Evolutionary conservation across 2,113 vertebrate species (phyloP), one percentile per base, ranked within the genome.

Genomic region (Oenanthe oenanthe): DNA sequence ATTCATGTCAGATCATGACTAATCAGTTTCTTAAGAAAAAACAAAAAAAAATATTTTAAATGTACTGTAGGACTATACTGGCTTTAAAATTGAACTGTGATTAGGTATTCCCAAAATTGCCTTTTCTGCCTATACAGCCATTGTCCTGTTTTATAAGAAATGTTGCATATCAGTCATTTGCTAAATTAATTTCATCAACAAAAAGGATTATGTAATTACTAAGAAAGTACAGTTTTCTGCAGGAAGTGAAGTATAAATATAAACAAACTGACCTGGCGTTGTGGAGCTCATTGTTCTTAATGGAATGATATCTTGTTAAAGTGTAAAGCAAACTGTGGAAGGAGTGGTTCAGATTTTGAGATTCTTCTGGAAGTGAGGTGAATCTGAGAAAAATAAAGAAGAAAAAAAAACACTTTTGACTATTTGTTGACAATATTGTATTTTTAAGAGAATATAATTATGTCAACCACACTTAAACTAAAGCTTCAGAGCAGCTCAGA

Each of bases 211-310:
- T 4, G 3, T 21, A 40, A 26, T 57, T 65, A 22, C 26, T 73
- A 62, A 54, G 2, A 58, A 24, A 51, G 32, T 17, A 75, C 13
- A 42, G 28, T 14, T 19, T 54, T 82, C 36, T 85, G 56, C 67
- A 77, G 6, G 6, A 42, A 42, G 14, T 47, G 53, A 90, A 28
- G 48, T 78, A 72, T 42, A 51, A 88, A 89, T 25, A 67, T 12
- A 73, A 83, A 48, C 14, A 81, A 77, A 98, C 98, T 96, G 79
- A 98, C 98, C 98, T 71, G 98, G 97, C 74, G 97, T 96, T 83
- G 98, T 98, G 20, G 98, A 98, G 95, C 97, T 98, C 98, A 98
- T 98, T 67, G 76, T 95, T 97, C 79, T 66, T 76, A 91, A 89
- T 29, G 66, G 48, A 89, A 91, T 88, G 72, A 89, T 67, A 71